Evolutionary conservation across 2,113 vertebrate species (phyloP).

Genomic region (Plecturocebus donacophilus): DNA sequence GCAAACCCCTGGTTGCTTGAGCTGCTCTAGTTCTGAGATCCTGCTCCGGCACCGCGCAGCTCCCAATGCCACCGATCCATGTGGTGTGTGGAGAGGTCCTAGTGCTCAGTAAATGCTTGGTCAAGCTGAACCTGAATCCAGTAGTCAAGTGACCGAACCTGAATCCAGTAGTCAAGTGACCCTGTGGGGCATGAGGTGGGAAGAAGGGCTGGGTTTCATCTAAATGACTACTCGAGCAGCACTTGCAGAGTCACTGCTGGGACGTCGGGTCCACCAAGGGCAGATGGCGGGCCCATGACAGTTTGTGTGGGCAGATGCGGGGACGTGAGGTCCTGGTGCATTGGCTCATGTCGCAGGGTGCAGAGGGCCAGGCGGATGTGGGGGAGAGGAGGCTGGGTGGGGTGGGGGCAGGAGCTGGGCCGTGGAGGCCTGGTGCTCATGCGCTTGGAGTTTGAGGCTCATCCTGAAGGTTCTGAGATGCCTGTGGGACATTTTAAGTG

Average conservation of each 20-base stretch:
- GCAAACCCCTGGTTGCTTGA: not conserved
- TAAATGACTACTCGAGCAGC: no score
- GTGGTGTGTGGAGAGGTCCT: not conserved
- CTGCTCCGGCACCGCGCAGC: rapidly evolving
- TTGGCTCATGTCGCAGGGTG: no score
- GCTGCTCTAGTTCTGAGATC: not conserved
- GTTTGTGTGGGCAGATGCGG: not conserved
- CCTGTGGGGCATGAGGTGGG: not conserved
- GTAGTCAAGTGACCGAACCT: not conserved
- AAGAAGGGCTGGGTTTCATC: not conserved
- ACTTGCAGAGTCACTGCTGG: not conserved
- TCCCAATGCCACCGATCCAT: rapidly evolving
- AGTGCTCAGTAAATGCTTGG: not conserved
- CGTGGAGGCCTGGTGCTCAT: not conserved
- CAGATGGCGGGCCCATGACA: not conserved
- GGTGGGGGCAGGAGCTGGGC: not conserved
- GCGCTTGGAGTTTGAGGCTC: not conserved
- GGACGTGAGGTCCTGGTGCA: not conserved
- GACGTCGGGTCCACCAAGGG: not conserved
- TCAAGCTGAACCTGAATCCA: not conserved
- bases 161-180: not conserved
- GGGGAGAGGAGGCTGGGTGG: not conserved
- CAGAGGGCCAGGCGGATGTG: not conserved
- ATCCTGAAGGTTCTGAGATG: not conserved
- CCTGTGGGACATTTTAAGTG: no score